A percentile compares a stretch with the other conserved stretches of the same genome.
Evolutionary conservation across 2,113 vertebrate species (phyloP).

Genomic region (Prolemur simus): DNA sequence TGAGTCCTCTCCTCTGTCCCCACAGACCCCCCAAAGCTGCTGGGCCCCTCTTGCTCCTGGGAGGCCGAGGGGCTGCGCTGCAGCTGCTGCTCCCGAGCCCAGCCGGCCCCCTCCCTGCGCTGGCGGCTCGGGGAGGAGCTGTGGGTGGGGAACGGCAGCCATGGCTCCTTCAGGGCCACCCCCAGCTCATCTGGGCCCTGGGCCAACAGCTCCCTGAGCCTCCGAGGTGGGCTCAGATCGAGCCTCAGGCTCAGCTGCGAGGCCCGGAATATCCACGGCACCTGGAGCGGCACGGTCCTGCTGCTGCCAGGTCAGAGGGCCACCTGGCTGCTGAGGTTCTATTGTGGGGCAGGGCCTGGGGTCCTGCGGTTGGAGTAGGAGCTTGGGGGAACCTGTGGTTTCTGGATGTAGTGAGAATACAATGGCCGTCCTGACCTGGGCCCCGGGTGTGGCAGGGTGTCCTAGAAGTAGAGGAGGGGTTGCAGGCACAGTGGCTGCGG

Average conservation of each 20-base stretch:
- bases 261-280: background rate
- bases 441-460: background rate
- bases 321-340: fast-evolving
- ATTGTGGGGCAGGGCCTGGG: too few relatives aligned
- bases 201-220: conserved; percentile 59
- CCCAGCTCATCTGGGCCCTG: background rate
- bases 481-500: fast-evolving
- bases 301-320: conserved; percentile 30
- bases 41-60: conserved; percentile 55
- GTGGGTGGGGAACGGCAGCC: background rate
- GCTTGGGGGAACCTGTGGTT: background rate
- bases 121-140: conserved; percentile 22
- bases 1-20: background rate
- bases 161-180: background rate
- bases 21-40: conserved; percentile 40
- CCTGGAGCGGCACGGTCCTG: background rate
- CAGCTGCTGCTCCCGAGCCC: conserved; percentile 33
- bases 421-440: background rate
- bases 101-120: background rate
- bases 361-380: background rate
- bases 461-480: background rate
- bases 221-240: fast-evolving
- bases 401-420: background rate
- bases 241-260: conserved; percentile 46
- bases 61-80: conserved; percentile 1